Evolutionary conservation across 2,888 invertebrate genomes (phyloP), one percentile per base, ranked within the genome.

Genomic region (Coleophora deauratella): DNA sequence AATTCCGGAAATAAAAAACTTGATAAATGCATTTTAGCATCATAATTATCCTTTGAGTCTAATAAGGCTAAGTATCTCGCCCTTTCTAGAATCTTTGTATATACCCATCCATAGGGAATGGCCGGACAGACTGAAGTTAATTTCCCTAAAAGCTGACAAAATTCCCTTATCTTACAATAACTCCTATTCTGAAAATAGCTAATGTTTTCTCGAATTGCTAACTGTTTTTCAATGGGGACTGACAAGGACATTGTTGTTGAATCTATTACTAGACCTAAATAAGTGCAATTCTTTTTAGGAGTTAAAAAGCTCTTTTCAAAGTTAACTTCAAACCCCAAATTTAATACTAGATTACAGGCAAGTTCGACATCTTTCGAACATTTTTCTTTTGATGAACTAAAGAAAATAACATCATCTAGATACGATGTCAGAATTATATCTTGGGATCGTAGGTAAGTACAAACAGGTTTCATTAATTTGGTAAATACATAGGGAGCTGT

Each of bases 401-500:
- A 13, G 9, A 9, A 37, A 10, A 30, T 31, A 10, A 2, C 12
- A 31, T 37, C 37, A 15, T 37, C 31, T 31, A 37, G 14, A 14
- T 37, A 37, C 2, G 3, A 9, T 13, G 37, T 12, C 3, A 15
- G 3, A 4, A 31, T 13, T 31, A 31, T n/a, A 10, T 11, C 14
- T 9, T 15, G 3, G 7, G 3, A 10, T 37, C 37, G 12, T 7
- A 37, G 15, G n/a, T 10, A 37, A 10, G 14, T 30, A 14, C 3
- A 27, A 1, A 37, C 15, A 11, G 27, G 34, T 46, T 38, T 41
- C 38, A 46, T n/a, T 2, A 38, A 1, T 33, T 38, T 38, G 1
- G 38, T 38, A 27, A 33, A 38, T 2, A 38, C 38, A 15, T 15
- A 15, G 7, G 37, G 37, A 2, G 37, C 37, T 7, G 37, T 34